These are phyloP conservation scores for Arctia plantaginis DNA, from an alignment of 2,888 invertebrate genomes.

Conservation along the genomic window DNA sequence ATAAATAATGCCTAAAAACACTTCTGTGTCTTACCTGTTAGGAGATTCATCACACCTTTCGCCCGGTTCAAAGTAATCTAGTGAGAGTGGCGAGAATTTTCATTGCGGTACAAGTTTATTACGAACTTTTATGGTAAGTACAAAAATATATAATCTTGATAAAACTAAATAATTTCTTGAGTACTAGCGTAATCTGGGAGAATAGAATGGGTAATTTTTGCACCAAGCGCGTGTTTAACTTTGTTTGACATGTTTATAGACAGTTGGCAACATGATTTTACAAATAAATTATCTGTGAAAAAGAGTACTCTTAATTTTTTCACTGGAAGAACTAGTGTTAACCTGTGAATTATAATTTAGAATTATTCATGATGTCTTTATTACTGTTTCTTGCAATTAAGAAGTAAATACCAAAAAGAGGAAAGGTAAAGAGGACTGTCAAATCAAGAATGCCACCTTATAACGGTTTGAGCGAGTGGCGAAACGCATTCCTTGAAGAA, in stretches of 20 bases:
- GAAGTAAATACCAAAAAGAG: too few species aligned
- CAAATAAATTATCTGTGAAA: too few species aligned
- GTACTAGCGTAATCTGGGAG: background rate
- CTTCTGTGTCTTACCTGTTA: background rate
- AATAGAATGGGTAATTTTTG: background rate
- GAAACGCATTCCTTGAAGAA: too few species aligned
- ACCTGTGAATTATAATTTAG: too few species aligned
- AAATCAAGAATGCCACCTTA: too few species aligned
- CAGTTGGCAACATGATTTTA: background rate
- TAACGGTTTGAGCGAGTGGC: too few species aligned
- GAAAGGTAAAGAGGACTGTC: too few species aligned
- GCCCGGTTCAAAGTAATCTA: background rate
- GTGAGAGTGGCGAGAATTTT: background rate
- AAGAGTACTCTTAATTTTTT: too few species aligned
- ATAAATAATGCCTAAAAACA: background rate
- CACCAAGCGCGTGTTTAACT: background rate
- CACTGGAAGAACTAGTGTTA: too few species aligned
- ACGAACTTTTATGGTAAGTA: background rate
- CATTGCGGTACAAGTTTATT: background rate
- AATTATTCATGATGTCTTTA: too few species aligned
- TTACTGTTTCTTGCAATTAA: too few species aligned
- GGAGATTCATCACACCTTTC: background rate
- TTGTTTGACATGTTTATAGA: background rate
- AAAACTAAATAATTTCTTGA: background rate
- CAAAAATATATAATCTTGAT: background rate